Conservation (phyloP, 2,797 vertebrate species). For the Spheniscus humboldti region DNA sequence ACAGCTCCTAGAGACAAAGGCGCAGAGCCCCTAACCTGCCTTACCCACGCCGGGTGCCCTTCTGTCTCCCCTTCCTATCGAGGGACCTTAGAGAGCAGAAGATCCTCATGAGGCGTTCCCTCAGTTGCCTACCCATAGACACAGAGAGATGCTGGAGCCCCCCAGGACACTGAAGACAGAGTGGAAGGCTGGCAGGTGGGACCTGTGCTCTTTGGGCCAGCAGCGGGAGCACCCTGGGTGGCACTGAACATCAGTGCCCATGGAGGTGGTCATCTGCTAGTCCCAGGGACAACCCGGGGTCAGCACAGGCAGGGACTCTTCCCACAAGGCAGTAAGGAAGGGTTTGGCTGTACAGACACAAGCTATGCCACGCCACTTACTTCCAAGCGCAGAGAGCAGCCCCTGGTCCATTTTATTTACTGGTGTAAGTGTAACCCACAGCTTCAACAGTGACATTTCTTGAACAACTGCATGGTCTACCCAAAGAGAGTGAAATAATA, state of each 20-base stretch:
- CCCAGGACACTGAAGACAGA: not conserved
- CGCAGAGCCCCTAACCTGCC: not conserved
- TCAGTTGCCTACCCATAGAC: not conserved
- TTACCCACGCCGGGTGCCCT: not conserved
- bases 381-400: not conserved
- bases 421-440: not conserved
- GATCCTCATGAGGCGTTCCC: fast-evolving
- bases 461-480: not conserved
- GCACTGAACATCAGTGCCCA: not conserved
- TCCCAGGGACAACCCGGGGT: not conserved
- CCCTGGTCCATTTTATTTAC: not conserved
- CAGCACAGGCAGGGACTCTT: not conserved
- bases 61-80: not conserved
- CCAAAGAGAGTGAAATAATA: not conserved
- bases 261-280: not conserved
- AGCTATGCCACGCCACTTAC: not conserved
- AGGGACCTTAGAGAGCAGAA: not conserved
- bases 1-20: not conserved
- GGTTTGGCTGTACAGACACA: not conserved
- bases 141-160: not conserved
- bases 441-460: not conserved
- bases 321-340: not conserved
- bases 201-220: not conserved
- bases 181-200: not conserved
- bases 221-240: not conserved